phyloP scores from a whole-genome alignment of 2,888 invertebrate genomes.

The Neoascia interrupta region DNA sequence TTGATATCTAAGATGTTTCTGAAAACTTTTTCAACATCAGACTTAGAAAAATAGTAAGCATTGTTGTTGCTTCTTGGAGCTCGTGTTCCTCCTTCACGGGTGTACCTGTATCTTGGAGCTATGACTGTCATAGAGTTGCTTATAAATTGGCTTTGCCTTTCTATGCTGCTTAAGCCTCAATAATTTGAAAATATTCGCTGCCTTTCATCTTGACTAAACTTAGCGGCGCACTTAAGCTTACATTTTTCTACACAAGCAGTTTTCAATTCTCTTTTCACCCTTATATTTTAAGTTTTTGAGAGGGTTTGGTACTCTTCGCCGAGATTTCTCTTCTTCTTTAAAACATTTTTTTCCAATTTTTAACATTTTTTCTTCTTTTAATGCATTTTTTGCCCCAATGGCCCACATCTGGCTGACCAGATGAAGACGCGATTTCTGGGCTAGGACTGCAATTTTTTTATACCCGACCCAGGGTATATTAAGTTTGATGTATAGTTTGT shows the following conservation, averaged over 20 bases:
- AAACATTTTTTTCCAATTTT: constrained; percentile 6
- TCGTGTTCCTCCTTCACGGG: constrained; percentile 19
- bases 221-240: constrained; percentile 5
- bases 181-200: too few relatives aligned
- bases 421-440: too few relatives aligned
- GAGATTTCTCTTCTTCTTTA: constrained; percentile 15
- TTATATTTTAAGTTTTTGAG: constrained; percentile 10
- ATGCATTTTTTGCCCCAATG: neutral
- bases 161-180: constrained; percentile 1
- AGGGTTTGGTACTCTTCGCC: neutral
- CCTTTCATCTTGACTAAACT: constrained; percentile 9
- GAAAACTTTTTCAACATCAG: constrained; percentile 23
- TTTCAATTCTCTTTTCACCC: constrained; percentile 8
- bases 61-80: constrained; percentile 30
- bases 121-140: constrained; percentile 15
- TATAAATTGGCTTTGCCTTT: constrained; percentile 15
- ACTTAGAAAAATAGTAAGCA: constrained; percentile 14
- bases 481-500: too few relatives aligned
- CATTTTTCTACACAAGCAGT: constrained; percentile 11
- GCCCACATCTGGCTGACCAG: neutral
- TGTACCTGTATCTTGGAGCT: constrained; percentile 16
- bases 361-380: neutral
- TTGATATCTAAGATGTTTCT: neutral
- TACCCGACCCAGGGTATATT: too few relatives aligned
- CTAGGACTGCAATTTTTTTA: too few relatives aligned